Conservation (phyloP, 2,888 invertebrate species). For the Stenodera caucasica region DNA sequence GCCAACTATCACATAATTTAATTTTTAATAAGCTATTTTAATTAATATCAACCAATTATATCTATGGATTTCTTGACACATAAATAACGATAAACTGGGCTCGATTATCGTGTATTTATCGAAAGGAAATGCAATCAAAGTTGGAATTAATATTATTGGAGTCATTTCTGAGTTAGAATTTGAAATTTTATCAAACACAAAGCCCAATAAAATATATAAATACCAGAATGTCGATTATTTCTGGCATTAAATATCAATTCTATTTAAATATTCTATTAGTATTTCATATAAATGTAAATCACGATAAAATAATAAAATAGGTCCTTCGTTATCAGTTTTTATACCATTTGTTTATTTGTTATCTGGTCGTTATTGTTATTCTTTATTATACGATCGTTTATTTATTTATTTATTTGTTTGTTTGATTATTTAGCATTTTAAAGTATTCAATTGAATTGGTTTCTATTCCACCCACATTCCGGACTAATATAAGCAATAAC, state of each 20-base stretch:
- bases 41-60: background rate
- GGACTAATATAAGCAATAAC: too few relatives aligned
- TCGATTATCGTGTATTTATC: background rate
- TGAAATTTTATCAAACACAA: too few relatives aligned
- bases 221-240: background rate
- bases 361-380: background rate
- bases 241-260: background rate
- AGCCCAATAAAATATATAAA: too few relatives aligned
- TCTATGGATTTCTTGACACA: background rate
- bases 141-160: background rate
- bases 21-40: background rate
- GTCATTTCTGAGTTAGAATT: background rate
- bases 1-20: background rate
- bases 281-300: slow-evolving; percentile 6
- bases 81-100: too few relatives aligned
- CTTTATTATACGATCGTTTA: background rate
- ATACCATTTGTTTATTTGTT: background rate
- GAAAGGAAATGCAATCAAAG: background rate
- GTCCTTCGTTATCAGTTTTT: background rate
- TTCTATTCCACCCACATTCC: too few relatives aligned
- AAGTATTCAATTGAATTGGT: too few relatives aligned
- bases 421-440: too few relatives aligned
- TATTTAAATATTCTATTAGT: background rate
- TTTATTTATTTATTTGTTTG: background rate
- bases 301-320: background rate